A percentile compares a stretch with the other conserved stretches of the same genome.
These are phyloP conservation scores for Cochlearius cochlearius DNA, from an alignment of 2,113 vertebrate species.

Conservation along the genomic window DNA sequence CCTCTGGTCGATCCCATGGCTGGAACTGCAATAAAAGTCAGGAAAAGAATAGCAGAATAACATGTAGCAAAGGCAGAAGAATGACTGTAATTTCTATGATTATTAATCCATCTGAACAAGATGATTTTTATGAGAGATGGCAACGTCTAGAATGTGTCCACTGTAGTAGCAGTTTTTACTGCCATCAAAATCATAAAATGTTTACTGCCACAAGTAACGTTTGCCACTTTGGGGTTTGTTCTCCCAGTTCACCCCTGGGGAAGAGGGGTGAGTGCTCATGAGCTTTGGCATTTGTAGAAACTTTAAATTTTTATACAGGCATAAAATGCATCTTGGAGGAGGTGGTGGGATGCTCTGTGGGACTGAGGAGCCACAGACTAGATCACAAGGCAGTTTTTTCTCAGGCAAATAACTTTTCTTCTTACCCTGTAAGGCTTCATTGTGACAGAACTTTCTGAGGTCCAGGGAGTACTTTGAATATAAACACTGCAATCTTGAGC, in stretches of 20 bases:
- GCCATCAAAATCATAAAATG: not conserved
- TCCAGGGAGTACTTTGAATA: not conserved
- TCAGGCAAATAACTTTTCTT: constrained; percentile 9
- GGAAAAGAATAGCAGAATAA: not conserved
- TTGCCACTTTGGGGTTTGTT: not conserved
- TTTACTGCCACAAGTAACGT: not conserved
- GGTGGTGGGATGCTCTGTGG: not conserved
- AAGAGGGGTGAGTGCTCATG: not conserved
- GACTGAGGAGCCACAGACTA: not conserved
- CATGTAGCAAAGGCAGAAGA: not conserved
- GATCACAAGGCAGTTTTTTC: not conserved
- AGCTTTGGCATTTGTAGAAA: not conserved
- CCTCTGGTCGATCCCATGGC: not conserved
- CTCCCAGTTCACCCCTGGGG: not conserved
- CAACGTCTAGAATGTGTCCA: not conserved
- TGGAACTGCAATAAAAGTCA: not conserved
- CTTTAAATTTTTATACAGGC: not conserved
- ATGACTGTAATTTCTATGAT: not conserved
- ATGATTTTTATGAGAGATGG: not conserved
- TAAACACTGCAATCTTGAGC: constrained; percentile 37
- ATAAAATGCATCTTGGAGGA: not conserved
- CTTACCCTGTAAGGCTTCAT: not conserved
- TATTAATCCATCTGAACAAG: not conserved
- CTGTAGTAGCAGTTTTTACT: not conserved
- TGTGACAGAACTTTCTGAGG: constrained; percentile 1